These are phyloP conservation scores for Diacarnus erythraeanus DNA, from an alignment of 37 sponge, comb jelly and placozoan species.

Conservation along the genomic window DNA sequence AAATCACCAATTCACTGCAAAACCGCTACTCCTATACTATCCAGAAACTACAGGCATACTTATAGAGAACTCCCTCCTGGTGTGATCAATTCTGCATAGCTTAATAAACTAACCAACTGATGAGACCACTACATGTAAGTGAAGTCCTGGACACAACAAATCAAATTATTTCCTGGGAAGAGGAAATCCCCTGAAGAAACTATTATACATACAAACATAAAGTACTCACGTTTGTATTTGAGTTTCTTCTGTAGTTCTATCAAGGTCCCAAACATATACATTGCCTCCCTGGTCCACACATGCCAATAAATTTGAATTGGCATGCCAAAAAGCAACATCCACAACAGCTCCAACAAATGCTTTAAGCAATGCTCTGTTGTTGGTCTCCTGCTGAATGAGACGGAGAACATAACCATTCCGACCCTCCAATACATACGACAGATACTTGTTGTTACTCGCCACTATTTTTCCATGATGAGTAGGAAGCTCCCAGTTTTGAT, in stretches of 20 bases:
- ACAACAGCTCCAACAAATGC: constrained; percentile 61
- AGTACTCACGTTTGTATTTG: constrained; percentile 14
- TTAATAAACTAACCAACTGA: no score
- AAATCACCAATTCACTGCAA: no score
- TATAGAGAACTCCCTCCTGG: no score
- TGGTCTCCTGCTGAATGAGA: constrained; percentile 62
- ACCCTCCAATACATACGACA: constrained; percentile 72
- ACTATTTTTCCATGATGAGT: constrained; percentile 66
- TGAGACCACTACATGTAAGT: no score
- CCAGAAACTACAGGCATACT: no score
- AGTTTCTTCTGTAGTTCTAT: constrained; percentile 29
- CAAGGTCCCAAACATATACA: constrained; percentile 71
- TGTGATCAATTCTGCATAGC: no score
- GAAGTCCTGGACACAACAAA: no score
- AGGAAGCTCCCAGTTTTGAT: constrained; percentile 60
- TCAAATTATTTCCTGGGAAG: neutral
- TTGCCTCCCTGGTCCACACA: constrained; percentile 84
- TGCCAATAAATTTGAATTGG: constrained; percentile 61
- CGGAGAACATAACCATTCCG: constrained; percentile 79
- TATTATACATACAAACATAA: neutral
- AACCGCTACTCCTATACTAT: no score
- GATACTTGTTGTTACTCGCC: constrained; percentile 62
- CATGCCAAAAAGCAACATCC: constrained; percentile 80
- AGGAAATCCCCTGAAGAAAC: neutral
- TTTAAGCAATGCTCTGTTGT: constrained; percentile 74